Conservation (phyloP, 2,113 vertebrate species). For the Syrmaticus mikado region DNA sequence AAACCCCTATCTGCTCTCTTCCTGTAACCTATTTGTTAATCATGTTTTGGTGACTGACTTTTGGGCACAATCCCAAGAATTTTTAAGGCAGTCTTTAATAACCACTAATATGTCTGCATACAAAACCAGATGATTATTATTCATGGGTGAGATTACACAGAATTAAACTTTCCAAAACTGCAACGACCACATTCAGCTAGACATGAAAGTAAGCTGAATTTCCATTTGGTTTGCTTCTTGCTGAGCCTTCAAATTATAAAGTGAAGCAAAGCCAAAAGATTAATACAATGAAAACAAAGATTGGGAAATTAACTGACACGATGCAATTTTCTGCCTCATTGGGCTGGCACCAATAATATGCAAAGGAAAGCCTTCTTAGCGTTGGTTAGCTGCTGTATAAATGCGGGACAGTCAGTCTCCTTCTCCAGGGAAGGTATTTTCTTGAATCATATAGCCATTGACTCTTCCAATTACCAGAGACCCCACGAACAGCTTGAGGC, state of each 20-base stretch:
- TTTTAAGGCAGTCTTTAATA: constrained; percentile 77
- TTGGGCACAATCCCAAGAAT: constrained; percentile 77
- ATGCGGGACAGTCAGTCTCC: constrained; percentile 79
- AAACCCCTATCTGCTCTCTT: constrained; percentile 64
- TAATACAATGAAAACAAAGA: constrained; percentile 97
- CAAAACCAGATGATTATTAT: constrained; percentile 82
- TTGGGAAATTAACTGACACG: constrained; percentile 94
- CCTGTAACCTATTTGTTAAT: constrained; percentile 78
- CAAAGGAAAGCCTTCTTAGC: constrained; percentile 82
- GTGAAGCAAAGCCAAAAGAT: constrained; percentile 93
- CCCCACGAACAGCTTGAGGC: constrained; percentile 59
- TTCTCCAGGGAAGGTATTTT: constrained; percentile 83
- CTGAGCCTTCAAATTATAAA: constrained; percentile 94
- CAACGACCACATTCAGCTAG: constrained; percentile 75
- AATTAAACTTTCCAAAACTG: constrained; percentile 83
- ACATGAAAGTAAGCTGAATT: constrained; percentile 84
- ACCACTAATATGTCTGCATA: constrained; percentile 77
- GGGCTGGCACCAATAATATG: constrained; percentile 87
- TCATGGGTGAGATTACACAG: constrained; percentile 80
- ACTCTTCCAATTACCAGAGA: constrained; percentile 83
- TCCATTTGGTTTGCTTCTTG: constrained; percentile 89
- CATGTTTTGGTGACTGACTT: constrained; percentile 76
- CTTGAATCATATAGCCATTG: constrained; percentile 81
- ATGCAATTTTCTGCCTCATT: constrained; percentile 96
- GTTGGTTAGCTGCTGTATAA: constrained; percentile 80